Base-by-base conservation (phyloP, 2,888 invertebrate species). In the Orthosia gothica region DNA sequence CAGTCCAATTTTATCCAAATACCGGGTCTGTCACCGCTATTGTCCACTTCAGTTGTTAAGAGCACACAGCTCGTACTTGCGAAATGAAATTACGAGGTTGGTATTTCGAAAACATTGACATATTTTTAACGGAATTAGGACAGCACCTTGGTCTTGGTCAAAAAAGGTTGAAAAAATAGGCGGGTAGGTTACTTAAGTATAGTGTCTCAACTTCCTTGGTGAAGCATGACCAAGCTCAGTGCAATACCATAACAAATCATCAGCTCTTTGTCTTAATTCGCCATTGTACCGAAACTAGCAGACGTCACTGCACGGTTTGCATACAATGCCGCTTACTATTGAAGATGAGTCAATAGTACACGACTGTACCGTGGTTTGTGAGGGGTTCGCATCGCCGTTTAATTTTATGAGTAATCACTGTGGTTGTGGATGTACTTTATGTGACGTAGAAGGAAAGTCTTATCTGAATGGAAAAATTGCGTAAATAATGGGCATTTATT, bases 221-320 rank as follows among this genome's bases (percentile, higher is more conserved):
- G 75, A 83, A 55, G 84, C 87, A 81, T 87, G 86, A 89, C 84
- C 84, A 83, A 76, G 74, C 74, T 76, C 75, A 73, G 70, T 73
- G 84, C 83, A 88, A 85, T 82, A 81, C 88, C 87, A 88, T 86
- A 88, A 81, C 83, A 74, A 87, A 86, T 87, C 70, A 83, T 79
- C 71, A 81, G 63, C 79, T 85, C 78, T 88, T 89, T 87, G 89
- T 89, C 87, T 89, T 88, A 89, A 89, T 88, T 90, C 78, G 49
- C 87, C 87, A 92, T 91, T 91, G 92, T 91, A 79, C 79, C 86
- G 76, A 86, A 87, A 85, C 87, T 82, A 87, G 83, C 61, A 71
- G 71, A 81, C 85, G 85, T 84, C 83, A 86, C 82, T 74, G 74
- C 40, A 82, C 66, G 73, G 84, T 91, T 90, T 84, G 89, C 90